Evolutionary conservation across 2,797 vertebrate genomes (phyloP).

Genomic region (Balearica regulorum): DNA sequence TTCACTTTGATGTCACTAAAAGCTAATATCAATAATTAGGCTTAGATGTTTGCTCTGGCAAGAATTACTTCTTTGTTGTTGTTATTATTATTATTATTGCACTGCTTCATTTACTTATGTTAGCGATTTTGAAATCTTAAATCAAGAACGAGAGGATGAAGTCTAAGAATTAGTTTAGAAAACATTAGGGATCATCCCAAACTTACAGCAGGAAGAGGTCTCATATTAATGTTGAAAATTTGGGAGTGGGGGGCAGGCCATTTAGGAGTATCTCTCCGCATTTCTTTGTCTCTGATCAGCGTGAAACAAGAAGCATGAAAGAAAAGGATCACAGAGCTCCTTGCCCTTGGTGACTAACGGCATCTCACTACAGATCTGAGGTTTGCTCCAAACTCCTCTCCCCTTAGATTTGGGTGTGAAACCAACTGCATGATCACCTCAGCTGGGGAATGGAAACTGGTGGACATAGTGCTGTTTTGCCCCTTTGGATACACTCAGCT

Average conservation of each 20-base stretch:
- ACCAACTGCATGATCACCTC: not conserved
- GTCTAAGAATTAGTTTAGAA: not conserved
- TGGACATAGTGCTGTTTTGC: not conserved
- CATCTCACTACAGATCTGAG: not conserved
- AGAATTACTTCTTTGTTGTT: not conserved
- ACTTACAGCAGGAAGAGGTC: not conserved
- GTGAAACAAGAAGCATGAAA: not conserved
- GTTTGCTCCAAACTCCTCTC: not conserved
- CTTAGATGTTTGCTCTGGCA: conserved; percentile 2
- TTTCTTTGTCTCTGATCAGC: not conserved
- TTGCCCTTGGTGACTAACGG: not conserved
- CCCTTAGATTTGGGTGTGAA: not conserved
- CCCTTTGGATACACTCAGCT: not conserved
- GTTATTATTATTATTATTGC: not conserved
- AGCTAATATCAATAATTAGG: conserved; percentile 48
- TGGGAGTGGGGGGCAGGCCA: rapidly evolving
- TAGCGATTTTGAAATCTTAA: not conserved
- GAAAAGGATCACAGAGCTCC: not conserved
- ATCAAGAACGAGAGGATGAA: not conserved
- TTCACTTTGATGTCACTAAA: conserved; percentile 3
- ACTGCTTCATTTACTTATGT: not conserved
- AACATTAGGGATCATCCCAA: not conserved
- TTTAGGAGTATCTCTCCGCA: not conserved
- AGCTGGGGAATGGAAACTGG: not conserved
- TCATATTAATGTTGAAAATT: not conserved